Evolutionary conservation across 2,888 invertebrate species (phyloP).

Genomic region (Camponotus fellah): DNA sequence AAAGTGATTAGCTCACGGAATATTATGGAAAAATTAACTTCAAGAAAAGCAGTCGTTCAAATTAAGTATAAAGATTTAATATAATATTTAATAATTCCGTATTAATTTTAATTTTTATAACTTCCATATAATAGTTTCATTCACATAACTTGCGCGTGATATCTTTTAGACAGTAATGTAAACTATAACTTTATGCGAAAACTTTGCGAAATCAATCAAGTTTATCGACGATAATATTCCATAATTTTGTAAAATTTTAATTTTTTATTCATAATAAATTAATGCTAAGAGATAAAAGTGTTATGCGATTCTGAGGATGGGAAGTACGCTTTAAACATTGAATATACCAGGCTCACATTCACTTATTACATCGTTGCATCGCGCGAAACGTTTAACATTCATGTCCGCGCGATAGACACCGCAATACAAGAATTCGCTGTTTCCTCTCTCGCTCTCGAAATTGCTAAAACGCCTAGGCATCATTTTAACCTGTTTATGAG

Average conservation of each 20-base stretch:
- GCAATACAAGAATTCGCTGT: conserved; percentile 23
- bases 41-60: conserved; percentile 1
- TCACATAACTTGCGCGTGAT: neutral
- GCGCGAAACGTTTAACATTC: conserved; percentile 8
- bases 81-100: neutral
- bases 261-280: conserved; percentile 5
- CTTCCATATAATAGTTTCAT: neutral
- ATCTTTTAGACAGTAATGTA: conserved; percentile 5
- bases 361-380: conserved; percentile 24
- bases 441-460: conserved; percentile 51
- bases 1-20: neutral
- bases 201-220: neutral
- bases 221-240: neutral
- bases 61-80: conserved; percentile 1
- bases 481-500: conserved; percentile 70
- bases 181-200: neutral
- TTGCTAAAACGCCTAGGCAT: conserved; percentile 56
- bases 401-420: conserved; percentile 23
- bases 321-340: conserved; percentile 1
- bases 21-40: conserved; percentile 16
- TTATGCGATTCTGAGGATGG: neutral
- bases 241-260: neutral
- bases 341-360: neutral
- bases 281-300: neutral
- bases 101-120: too few relatives aligned